Base-by-base conservation (phyloP, 1,140 invertebrate species). In the Nasonia vitripennis region DNA sequence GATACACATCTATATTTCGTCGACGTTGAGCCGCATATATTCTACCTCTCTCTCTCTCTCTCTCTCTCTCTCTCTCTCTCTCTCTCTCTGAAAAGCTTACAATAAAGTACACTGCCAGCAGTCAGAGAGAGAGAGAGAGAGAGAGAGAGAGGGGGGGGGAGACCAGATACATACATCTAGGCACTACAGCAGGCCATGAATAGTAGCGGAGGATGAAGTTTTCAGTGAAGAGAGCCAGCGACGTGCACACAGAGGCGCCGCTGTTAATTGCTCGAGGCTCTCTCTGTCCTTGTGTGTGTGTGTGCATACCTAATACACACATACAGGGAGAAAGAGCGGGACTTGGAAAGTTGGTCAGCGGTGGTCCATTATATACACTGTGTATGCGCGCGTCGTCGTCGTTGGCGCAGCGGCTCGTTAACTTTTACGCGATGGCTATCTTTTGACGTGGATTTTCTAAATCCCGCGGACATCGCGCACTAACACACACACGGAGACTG, bases 401-500 rank as follows among this genome's bases (percentile, higher is more conserved):
- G 6, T 27, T 1, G 27, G 27, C 1, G 68, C 31, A 14, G 51
- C 34, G 77, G 41, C 70, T 78, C 68, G 68, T 71, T 79, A 48
- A 73, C 14, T 79, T 84, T 85, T 67, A 75, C 34, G 70, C 70
- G 78, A 85, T 89, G 89, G 85, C 86, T 89, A 87, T 87, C 89
- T 88, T 86, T 78, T 31, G 41, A 20, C n/a, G 14, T 20, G 20
- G 37, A 82, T 82, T 82, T 74, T 51, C 70, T 75, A 62, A 82
- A 73, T 34, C 78, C 68, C 34, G 37, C 0, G 2, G 73, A 20
- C 27, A 20, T 11, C 27, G 2, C 27, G 71, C 5, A 41, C 27
- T 27, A 4, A 45, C 6, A 10, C 41, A 45, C 7, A 45, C 41
- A 20, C 27, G 34, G 34, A 37, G 4, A 12, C 71, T 31, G 34